Evolutionary conservation across 2,113 vertebrate genomes (phyloP).

Genomic region (Chloropsis hardwickii): DNA sequence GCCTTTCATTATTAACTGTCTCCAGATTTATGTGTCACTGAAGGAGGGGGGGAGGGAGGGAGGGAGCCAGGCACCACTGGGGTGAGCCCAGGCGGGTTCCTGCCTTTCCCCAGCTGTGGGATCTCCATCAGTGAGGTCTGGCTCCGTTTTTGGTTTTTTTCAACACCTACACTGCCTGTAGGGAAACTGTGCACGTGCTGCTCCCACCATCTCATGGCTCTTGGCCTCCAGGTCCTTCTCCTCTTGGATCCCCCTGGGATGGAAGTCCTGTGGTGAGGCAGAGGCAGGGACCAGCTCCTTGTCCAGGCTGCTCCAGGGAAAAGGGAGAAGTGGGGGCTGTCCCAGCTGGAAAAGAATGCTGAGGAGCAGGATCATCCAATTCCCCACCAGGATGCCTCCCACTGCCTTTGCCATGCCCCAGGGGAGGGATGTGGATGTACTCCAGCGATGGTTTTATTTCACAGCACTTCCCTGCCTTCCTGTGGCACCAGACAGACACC

Average conservation of each 20-base stretch:
- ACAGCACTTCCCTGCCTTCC: neutral
- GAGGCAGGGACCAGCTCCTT: neutral
- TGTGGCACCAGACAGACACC: neutral
- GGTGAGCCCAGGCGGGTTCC: neutral
- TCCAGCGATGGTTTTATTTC: accelerated
- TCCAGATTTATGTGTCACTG: neutral
- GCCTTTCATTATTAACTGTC: constrained; percentile 24
- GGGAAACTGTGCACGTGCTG: neutral
- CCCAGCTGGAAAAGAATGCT: neutral
- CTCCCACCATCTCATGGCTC: neutral
- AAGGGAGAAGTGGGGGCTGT: neutral
- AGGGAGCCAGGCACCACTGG: neutral
- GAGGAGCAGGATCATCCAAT: neutral
- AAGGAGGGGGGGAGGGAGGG: neutral
- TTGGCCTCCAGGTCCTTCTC: neutral
- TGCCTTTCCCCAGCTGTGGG: neutral
- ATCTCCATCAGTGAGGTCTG: neutral
- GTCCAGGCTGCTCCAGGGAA: neutral
- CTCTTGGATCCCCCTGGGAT: neutral
- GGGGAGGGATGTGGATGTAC: neutral
- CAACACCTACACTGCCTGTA: accelerated
- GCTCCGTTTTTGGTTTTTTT: neutral
- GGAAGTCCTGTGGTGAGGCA: accelerated
- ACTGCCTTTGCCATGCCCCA: neutral
- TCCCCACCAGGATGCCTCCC: neutral